Evolutionary conservation across 2,888 invertebrate genomes (phyloP).

Genomic region (Gari tellinella): DNA sequence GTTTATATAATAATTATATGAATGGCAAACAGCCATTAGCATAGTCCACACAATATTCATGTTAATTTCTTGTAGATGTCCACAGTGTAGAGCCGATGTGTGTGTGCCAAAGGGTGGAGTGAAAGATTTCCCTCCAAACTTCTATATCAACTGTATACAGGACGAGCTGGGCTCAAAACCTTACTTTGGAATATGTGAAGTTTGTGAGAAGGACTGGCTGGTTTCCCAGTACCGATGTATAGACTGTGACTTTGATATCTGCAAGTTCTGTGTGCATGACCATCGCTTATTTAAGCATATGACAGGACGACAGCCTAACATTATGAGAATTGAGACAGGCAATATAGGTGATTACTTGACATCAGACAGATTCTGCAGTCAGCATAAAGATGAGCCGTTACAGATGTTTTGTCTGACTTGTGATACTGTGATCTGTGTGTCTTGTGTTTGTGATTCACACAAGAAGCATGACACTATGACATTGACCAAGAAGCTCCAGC

Average conservation of each 20-base stretch:
- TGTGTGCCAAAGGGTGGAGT: slow-evolving; percentile 75
- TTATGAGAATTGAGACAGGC: slow-evolving; percentile 74
- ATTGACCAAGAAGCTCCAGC: slow-evolving; percentile 67
- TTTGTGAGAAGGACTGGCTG: slow-evolving; percentile 74
- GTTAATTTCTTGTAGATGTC: slow-evolving; percentile 45
- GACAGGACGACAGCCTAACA: slow-evolving; percentile 61
- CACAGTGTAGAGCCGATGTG: slow-evolving; percentile 70
- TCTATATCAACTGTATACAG: slow-evolving; percentile 77
- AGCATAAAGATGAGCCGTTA: slow-evolving; percentile 68
- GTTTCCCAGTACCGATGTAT: slow-evolving; percentile 76
- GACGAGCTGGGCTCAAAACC: slow-evolving; percentile 75
- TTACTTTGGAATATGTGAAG: slow-evolving; percentile 73
- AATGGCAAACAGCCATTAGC: too few relatives aligned
- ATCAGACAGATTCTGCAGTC: slow-evolving; percentile 63
- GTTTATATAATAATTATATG: too few relatives aligned
- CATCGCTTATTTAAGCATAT: slow-evolving; percentile 73
- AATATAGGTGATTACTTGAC: slow-evolving; percentile 56
- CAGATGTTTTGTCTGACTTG: slow-evolving; percentile 77
- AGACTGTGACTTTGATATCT: slow-evolving; percentile 78
- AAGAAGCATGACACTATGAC: slow-evolving; percentile 72
- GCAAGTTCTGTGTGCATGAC: slow-evolving; percentile 77
- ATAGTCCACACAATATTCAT: too few relatives aligned
- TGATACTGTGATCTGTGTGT: slow-evolving; percentile 70
- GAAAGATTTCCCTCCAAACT: slow-evolving; percentile 77
- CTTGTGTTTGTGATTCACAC: slow-evolving; percentile 73